phyloP scores from a whole-genome alignment of 2,797 vertebrate genomes.

The Chromobotia macracanthus region DNA sequence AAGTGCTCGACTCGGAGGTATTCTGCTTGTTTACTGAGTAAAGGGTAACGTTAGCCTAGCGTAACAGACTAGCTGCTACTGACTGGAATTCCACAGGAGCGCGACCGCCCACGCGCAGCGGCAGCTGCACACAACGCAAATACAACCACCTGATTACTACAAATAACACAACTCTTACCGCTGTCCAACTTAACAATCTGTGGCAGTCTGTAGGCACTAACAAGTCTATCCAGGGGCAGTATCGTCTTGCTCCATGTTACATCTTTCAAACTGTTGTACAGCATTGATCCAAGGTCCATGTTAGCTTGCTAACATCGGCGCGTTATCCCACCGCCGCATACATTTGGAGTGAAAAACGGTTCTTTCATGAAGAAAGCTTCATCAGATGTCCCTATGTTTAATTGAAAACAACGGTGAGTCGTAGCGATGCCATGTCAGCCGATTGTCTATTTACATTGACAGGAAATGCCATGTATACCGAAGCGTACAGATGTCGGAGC shows the following conservation, averaged over 20 bases:
- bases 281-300: slow-evolving; percentile 89
- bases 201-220: slow-evolving; percentile 90
- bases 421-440: slow-evolving; percentile 51
- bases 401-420: slow-evolving; percentile 41
- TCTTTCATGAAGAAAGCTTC: slow-evolving; percentile 56
- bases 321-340: slow-evolving; percentile 51
- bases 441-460: slow-evolving; percentile 59
- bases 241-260: slow-evolving; percentile 92
- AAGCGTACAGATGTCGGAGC: slow-evolving; percentile 48
- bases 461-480: slow-evolving; percentile 64
- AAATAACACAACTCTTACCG: slow-evolving; percentile 77
- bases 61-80: slow-evolving; percentile 44
- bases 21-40: background rate
- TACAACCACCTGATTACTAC: slow-evolving; percentile 1
- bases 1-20: too few species aligned
- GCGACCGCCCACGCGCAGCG: slow-evolving; percentile 49
- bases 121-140: background rate
- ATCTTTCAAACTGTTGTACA: slow-evolving; percentile 90
- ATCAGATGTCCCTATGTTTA: slow-evolving; percentile 52
- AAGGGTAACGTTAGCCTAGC: slow-evolving; percentile 39
- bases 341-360: slow-evolving; percentile 52
- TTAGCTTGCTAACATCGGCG: slow-evolving; percentile 66
- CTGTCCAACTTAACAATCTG: slow-evolving; percentile 90
- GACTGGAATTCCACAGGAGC: slow-evolving; percentile 55
- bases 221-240: slow-evolving; percentile 88